Conservation (phyloP, 2,797 vertebrate genomes). For the Syngnathus rostellatus region DNA sequence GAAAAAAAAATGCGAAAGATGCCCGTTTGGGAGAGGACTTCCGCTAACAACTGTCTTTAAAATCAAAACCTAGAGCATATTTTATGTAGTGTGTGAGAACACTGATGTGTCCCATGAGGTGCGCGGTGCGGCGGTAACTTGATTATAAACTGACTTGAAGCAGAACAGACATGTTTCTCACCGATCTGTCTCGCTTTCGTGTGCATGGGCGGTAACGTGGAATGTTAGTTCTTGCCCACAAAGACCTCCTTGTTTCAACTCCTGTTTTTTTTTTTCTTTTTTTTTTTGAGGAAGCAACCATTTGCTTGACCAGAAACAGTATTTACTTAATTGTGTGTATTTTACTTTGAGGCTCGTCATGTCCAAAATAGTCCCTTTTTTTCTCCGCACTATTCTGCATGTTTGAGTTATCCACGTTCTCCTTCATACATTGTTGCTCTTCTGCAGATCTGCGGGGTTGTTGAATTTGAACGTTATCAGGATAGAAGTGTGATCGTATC, state of each 20-base stretch:
- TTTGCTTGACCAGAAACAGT: neutral
- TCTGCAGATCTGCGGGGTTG: neutral
- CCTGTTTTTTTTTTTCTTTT: neutral
- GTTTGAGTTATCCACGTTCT: constrained; percentile 30
- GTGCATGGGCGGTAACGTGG: neutral
- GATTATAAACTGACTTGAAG: constrained; percentile 23
- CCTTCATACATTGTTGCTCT: constrained; percentile 31
- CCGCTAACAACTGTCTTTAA: too few relatives aligned
- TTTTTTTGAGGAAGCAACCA: neutral
- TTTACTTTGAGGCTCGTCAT: neutral
- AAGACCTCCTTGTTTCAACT: constrained; percentile 1
- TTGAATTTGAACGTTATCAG: too few relatives aligned
- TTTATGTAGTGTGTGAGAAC: constrained; percentile 15
- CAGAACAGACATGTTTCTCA: constrained; percentile 15
- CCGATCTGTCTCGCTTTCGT: constrained; percentile 18
- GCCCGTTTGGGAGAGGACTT: too few relatives aligned
- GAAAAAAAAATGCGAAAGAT: too few relatives aligned
- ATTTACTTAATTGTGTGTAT: neutral
- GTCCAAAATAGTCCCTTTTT: neutral
- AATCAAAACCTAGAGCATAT: neutral
- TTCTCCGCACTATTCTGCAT: neutral
- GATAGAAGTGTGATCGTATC: too few relatives aligned
- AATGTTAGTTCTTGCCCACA: neutral
- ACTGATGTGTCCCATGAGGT: constrained; percentile 17
- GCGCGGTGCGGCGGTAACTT: constrained; percentile 17